Conservation (phyloP, 2,888 invertebrate species). For the Lasioglossum villosulum region DNA sequence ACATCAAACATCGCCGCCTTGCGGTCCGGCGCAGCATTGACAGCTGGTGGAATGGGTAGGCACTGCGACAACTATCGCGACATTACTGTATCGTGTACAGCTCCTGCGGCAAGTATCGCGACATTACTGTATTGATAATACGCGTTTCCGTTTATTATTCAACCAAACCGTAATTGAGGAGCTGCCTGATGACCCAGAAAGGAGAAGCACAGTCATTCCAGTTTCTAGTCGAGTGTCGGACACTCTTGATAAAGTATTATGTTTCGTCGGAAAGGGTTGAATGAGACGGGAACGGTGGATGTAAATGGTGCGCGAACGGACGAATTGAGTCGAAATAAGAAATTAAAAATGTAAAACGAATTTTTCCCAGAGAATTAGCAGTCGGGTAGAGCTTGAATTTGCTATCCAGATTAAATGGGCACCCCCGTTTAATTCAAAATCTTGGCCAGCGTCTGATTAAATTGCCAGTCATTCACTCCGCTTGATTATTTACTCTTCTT, state of each 20-base stretch:
- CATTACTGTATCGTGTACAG: too few species aligned
- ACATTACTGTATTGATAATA: neutral
- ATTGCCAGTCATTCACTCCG: constrained; percentile 71
- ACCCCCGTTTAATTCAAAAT: constrained; percentile 68
- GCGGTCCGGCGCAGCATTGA: too few species aligned
- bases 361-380: constrained; percentile 58
- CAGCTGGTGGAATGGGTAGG: too few species aligned
- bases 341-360: constrained; percentile 53
- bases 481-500: constrained; percentile 74
- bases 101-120: too few species aligned
- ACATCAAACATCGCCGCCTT: too few species aligned
- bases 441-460: constrained; percentile 68
- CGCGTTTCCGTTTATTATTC: neutral
- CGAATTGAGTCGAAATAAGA: constrained; percentile 44
- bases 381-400: constrained; percentile 58
- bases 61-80: too few species aligned
- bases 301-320: constrained; percentile 22
- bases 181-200: neutral
- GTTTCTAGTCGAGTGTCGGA: neutral
- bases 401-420: constrained; percentile 64
- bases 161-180: constrained; percentile 7
- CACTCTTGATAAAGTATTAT: constrained; percentile 35
- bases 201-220: neutral
- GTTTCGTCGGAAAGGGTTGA: constrained; percentile 9
- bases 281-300: constrained; percentile 26